Evolutionary conservation across 2,113 vertebrate genomes (phyloP), one percentile per base, ranked within the genome.

Genomic region (Lampris incognitus): DNA sequence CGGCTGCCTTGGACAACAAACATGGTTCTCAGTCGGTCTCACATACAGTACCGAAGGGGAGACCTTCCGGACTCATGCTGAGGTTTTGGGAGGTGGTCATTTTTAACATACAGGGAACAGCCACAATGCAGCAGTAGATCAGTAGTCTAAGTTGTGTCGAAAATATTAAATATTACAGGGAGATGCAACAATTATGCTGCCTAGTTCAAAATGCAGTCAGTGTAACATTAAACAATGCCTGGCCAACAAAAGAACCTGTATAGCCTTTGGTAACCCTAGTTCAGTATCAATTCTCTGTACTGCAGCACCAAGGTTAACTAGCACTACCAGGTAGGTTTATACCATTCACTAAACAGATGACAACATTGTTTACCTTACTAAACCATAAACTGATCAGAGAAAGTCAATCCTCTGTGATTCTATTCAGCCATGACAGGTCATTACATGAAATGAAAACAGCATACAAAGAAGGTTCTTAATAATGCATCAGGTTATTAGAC

Each of bases 401-500:
- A 80, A 84, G 85, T 82, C 81, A 69, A 76, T 78, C 85, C 66
- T 74, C 54, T 78, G 87, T 72, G 87, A 85, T 57, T 85, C 78
- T 76, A 75, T 86, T 82, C 82, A 83, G 88, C 68, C 78, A 51
- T 86, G 88, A 91, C 91, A 89, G 89, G 78, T 82, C 86, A 91
- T 91, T 92, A 90, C 76, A 87, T 77, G 78, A 83, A 89, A 88
- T 77, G 89, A 85, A 62, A 63, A 77, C 70, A 79, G 78, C 81
- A 89, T 73, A 74, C 60, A 62, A 79, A 88, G 79, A 83, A 82
- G 67, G 55, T 13, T 82, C 79, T 92, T 89, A 92, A 92, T 92
- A 89, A 91, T 92, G 84, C 81, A 92, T 69, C 69, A 69, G 78
- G 88, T 91, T 90, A 91, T 92, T 89, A 89, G 86, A 85, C 71